Percentiles rank a stretch among this genome's conserved stretches.
Evolutionary conservation across 2,888 invertebrate genomes (phyloP).

Genomic region (Apotomis turbidana): DNA sequence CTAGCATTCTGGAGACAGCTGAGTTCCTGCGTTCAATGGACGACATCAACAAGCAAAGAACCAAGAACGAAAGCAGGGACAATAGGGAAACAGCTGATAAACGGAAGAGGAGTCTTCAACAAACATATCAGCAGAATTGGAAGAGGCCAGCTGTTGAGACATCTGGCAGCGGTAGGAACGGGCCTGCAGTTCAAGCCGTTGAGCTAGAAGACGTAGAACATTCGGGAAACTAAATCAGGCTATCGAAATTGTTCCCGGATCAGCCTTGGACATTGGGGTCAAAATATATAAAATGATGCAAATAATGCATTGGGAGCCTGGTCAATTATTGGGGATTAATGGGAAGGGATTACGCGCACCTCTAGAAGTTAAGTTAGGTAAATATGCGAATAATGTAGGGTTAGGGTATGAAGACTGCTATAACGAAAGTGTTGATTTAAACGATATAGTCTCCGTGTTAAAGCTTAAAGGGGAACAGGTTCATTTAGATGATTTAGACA

Average conservation of each 20-base stretch:
- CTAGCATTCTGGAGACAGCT: neutral
- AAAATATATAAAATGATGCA: conserved; percentile 18
- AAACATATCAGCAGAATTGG: neutral
- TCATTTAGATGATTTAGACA: too few relatives aligned
- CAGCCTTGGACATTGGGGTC: conserved; percentile 14
- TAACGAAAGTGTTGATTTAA: too few relatives aligned
- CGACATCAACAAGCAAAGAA: neutral
- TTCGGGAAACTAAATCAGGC: conserved; percentile 23
- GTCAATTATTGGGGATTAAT: conserved; percentile 4
- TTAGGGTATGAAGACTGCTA: too few relatives aligned
- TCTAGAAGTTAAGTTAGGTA: too few relatives aligned
- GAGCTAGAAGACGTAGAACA: neutral
- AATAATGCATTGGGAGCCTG: conserved; percentile 37
- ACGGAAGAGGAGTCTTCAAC: neutral
- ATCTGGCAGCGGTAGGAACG: too few relatives aligned
- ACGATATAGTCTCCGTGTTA: neutral
- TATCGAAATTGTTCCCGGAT: conserved; percentile 21
- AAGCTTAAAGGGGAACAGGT: neutral
- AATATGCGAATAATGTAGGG: too few relatives aligned
- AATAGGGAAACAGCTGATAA: neutral
- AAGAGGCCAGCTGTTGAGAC: neutral
- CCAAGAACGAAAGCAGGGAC: neutral
- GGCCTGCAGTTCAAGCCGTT: too few relatives aligned
- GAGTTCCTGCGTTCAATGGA: neutral
- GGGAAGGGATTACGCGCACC: conserved; percentile 11